Conservation (phyloP, 2,888 invertebrate species). For the Caenorhabditis sp. region DNA sequence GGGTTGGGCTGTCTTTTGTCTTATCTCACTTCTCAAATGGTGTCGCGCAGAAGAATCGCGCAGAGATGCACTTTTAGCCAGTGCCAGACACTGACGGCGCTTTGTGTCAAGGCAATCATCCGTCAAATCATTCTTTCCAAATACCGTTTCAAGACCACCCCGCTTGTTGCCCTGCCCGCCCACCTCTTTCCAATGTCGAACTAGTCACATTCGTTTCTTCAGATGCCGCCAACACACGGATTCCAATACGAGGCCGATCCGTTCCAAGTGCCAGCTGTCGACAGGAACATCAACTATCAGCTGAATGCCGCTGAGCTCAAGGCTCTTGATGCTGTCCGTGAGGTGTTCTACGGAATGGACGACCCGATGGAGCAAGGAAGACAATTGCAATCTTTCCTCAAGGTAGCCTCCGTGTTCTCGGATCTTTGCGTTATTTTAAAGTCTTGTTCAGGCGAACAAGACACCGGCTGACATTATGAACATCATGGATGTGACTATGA, state of each 20-base stretch:
- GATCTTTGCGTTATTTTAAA: background rate
- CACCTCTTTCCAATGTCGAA: background rate
- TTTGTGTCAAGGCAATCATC: conserved; percentile 23
- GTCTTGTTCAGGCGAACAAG: conserved; percentile 57
- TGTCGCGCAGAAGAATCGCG: background rate
- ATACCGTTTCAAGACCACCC: background rate
- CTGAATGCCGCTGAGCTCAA: conserved; percentile 71
- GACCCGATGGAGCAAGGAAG: conserved; percentile 70
- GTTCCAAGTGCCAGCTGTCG: conserved; percentile 29
- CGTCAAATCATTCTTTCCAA: conserved; percentile 9
- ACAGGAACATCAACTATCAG: conserved; percentile 62
- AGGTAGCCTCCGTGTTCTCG: conserved; percentile 12
- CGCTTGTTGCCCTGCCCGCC: no score
- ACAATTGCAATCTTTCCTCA: conserved; percentile 65
- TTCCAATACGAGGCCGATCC: conserved; percentile 34
- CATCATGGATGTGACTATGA: conserved; percentile 77
- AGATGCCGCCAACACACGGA: conserved; percentile 29
- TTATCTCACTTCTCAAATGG: no score
- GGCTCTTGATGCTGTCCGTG: conserved; percentile 68
- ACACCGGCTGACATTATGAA: conserved; percentile 76
- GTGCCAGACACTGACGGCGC: conserved; percentile 29
- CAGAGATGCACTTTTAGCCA: conserved; percentile 40
- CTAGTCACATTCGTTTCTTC: background rate
- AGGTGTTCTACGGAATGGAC: conserved; percentile 74
- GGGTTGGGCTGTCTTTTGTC: conserved; percentile 22